Evolutionary conservation across 2,113 vertebrate species (phyloP).

Genomic region (Charina bottae): DNA sequence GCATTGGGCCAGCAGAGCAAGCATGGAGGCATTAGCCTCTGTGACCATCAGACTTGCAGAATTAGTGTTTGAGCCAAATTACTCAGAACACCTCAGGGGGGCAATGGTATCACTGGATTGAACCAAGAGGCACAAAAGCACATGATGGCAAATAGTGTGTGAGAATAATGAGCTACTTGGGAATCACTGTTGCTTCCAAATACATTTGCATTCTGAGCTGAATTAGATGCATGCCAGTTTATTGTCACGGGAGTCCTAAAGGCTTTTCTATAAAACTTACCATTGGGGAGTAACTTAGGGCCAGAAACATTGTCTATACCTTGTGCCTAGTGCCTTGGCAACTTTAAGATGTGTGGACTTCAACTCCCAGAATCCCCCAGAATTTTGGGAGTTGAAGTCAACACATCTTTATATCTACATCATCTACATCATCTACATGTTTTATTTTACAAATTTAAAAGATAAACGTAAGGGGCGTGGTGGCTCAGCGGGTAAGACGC

Average conservation of each 20-base stretch:
- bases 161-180: background rate
- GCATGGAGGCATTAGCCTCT: background rate
- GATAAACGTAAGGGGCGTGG: no score
- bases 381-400: background rate
- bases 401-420: background rate
- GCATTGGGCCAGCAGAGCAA: background rate
- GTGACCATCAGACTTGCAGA: background rate
- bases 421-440: background rate
- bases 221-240: background rate
- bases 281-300: background rate
- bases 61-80: background rate
- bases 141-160: background rate
- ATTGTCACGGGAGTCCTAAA: background rate
- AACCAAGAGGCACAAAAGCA: background rate
- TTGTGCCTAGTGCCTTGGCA: background rate
- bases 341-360: background rate
- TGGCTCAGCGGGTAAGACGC: no score
- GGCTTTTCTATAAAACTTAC: background rate
- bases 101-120: background rate
- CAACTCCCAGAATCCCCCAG: background rate
- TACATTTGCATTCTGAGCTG: background rate
- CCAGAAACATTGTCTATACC: background rate
- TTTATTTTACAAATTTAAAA: background rate
- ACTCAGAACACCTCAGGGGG: background rate
- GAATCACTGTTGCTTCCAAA: background rate